Conservation (phyloP, 2,888 invertebrate species). For the Agrilus biguttatus region DNA sequence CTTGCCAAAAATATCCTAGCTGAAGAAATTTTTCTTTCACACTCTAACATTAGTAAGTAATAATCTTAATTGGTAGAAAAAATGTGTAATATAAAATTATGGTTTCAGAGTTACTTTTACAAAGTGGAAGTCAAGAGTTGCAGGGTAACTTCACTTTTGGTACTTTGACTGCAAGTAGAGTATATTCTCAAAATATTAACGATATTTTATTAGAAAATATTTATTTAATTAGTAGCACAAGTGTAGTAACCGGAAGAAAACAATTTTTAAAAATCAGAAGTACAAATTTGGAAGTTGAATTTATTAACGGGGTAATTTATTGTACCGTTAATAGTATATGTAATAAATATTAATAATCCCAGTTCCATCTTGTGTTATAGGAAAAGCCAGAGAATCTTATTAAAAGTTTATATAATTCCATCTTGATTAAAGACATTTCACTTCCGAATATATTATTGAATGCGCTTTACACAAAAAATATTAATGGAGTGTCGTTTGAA, state of each 20-base stretch:
- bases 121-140: conserved; percentile 12
- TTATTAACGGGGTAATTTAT: conserved; percentile 14
- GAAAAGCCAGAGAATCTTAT: too few species aligned
- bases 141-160: conserved; percentile 10
- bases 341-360: background rate
- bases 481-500: too few species aligned
- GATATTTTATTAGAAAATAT: conserved; percentile 17
- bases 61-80: background rate
- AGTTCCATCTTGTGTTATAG: too few species aligned
- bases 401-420: too few species aligned
- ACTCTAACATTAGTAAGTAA: conserved; percentile 2
- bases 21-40: conserved; percentile 11
- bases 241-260: conserved; percentile 18
- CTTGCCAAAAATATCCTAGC: conserved; percentile 11
- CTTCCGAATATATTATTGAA: too few species aligned
- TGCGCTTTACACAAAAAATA: too few species aligned
- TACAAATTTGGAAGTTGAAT: conserved; percentile 7
- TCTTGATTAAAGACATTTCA: too few species aligned
- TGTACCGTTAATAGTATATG: background rate
- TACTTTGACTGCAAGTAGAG: conserved; percentile 13
- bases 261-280: conserved; percentile 14
- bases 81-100: background rate
- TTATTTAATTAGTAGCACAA: conserved; percentile 14
- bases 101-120: conserved; percentile 15
- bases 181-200: conserved; percentile 16